Evolutionary conservation across 2,888 invertebrate species (phyloP).

Genomic region (Sthenelais limicola): DNA sequence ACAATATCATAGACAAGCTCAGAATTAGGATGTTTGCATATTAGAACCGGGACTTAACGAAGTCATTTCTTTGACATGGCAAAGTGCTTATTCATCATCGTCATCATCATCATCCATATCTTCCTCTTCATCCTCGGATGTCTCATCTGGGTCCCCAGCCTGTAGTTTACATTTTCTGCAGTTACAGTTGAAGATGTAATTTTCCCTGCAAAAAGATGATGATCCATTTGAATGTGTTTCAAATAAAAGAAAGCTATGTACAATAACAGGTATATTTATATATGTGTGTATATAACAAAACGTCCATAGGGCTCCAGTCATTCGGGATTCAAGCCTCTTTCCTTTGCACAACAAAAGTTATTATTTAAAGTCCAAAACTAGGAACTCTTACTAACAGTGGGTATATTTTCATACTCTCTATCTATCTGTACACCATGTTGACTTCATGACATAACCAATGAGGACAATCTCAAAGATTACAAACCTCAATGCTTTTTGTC

Average conservation of each 20-base stretch:
- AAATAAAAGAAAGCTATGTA: not conserved
- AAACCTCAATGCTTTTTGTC: conserved; percentile 76
- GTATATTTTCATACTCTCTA: too few species aligned
- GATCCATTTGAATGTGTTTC: not conserved
- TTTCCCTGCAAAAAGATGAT: conserved; percentile 65
- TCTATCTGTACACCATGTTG: too few species aligned
- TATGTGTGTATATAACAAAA: not conserved
- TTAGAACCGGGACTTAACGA: too few species aligned
- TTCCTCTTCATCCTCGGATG: conserved; percentile 77
- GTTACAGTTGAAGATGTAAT: conserved; percentile 77
- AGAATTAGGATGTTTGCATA: too few species aligned
- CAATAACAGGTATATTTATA: not conserved
- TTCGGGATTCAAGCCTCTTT: too few species aligned
- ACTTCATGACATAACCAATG: too few species aligned
- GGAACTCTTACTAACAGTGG: too few species aligned
- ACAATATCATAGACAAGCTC: too few species aligned
- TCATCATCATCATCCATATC: conserved; percentile 64
- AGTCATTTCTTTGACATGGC: too few species aligned
- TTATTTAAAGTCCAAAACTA: too few species aligned
- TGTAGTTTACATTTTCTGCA: conserved; percentile 86
- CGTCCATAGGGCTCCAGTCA: not conserved
- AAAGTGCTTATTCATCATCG: too few species aligned
- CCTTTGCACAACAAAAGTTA: too few species aligned
- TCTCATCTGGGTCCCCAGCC: conserved; percentile 83
- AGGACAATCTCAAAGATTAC: not conserved